Conservation (phyloP, 1,140 invertebrate genomes). For the Drosophila jambulina region DNA sequence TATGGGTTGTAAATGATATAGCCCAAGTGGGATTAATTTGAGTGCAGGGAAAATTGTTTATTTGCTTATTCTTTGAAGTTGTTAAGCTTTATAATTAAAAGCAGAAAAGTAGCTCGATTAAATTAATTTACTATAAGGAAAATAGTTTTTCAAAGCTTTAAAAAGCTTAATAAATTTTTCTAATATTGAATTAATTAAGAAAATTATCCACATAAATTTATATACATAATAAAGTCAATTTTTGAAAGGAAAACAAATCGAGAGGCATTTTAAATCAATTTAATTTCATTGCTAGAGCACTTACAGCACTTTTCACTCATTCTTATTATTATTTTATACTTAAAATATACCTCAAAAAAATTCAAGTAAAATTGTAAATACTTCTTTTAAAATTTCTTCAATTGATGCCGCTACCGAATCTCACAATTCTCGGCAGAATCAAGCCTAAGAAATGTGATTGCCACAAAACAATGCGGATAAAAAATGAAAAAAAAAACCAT, state of each 20-base stretch:
- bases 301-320: no score
- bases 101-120: no score
- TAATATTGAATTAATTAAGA: background rate
- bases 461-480: slow-evolving; percentile 24
- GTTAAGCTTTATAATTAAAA: no score
- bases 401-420: background rate
- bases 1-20: slow-evolving; percentile 8
- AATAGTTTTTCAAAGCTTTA: background rate
- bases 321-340: background rate
- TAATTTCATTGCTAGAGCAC: background rate
- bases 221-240: background rate
- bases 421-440: background rate
- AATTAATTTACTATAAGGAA: no score
- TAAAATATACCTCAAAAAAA: background rate
- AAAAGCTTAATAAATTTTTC: background rate
- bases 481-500: background rate
- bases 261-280: background rate
- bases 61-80: background rate
- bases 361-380: background rate
- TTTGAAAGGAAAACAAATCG: background rate
- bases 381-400: background rate
- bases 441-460: slow-evolving; percentile 15
- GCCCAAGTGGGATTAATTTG: background rate
- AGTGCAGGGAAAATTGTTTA: background rate
- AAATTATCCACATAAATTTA: background rate